Evolutionary conservation across 1,140 invertebrate species (phyloP).

Genomic region (Cotesia typhae): DNA sequence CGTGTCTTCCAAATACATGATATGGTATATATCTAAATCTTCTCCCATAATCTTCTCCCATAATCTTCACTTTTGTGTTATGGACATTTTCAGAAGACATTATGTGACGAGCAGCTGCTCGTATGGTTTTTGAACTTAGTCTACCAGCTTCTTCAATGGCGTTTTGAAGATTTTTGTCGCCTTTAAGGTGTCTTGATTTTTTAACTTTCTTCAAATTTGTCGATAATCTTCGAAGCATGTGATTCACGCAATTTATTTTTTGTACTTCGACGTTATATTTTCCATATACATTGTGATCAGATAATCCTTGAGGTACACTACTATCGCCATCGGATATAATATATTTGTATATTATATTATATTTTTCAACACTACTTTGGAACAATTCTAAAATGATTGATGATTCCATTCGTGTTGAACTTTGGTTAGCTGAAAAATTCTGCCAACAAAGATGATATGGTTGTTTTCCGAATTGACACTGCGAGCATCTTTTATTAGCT

Average conservation of each 20-base stretch:
- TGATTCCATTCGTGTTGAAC: not conserved
- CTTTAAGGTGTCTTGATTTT: no score
- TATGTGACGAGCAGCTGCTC: no score
- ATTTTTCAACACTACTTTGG: not conserved
- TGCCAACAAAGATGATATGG: not conserved
- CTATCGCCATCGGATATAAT: constrained; percentile 48
- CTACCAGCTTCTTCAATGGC: no score
- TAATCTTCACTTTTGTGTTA: no score
- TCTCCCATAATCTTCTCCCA: no score
- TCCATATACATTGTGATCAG: constrained; percentile 35
- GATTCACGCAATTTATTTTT: constrained; percentile 40
- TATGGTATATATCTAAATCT: no score
- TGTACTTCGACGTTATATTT: constrained; percentile 39
- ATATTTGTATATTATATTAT: constrained; percentile 38
- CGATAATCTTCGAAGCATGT: not conserved
- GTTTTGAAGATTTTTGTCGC: no score
- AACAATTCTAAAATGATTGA: not conserved
- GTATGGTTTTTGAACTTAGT: no score
- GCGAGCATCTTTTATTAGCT: constrained; percentile 12
- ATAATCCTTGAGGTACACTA: constrained; percentile 39
- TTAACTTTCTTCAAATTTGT: not conserved
- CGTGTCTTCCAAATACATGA: no score
- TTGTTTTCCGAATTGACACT: constrained; percentile 2
- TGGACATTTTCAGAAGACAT: no score
- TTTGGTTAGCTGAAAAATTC: not conserved